Evolutionary conservation across 1,140 invertebrate species (phyloP), one percentile per base, ranked within the genome.

Genomic region (Ostrea denselamellosa): DNA sequence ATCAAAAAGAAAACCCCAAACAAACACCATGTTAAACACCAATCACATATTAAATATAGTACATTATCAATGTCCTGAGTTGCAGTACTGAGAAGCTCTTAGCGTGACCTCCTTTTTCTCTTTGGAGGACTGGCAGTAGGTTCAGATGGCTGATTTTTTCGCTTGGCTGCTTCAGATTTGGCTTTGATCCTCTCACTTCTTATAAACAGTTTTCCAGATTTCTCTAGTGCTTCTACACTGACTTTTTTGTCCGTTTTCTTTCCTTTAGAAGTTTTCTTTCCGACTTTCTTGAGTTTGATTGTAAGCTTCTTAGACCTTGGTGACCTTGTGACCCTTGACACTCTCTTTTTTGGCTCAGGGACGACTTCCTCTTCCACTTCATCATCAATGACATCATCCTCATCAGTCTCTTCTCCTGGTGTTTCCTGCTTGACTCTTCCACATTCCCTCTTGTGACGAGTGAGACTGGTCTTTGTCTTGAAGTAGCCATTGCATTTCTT

Each of bases 51-150:
- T 8, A 77, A 34, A 77, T 12, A 28, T 44, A 77, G 28, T 34
- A 77, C 22, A 77, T 77, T 77, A 77, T 77, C 68, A 28, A 28
- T 34, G 25, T 77, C 68, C 68, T 77, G 68, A 77, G 68, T 77
- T 28, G 25, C 25, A 34, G 14, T 25, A 12, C 22, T 28, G 14
- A 25, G 5, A 34, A 0, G 22, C 9, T 12, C 14, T 28, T 34
- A 77, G 2, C 68, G 68, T 34, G 68, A 77, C 25, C 68, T 77
- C 25, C 68, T 77, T 28, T 77, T 77, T 28, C 68, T 77, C 28
- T 77, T 77, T 4, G 68, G 25, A 28, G 68, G 68, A 77, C 22
- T 14, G 9, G 28, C 68, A 28, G 68, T 14, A 14, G 22, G 22
- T 25, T 77, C 68, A 12, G 68, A 34, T 77, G 22, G 25, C 68